A percentile compares a stretch with the other conserved stretches of the same genome.
Evolutionary conservation across 2,113 vertebrate species (phyloP).

Genomic region (Thermophis baileyi): DNA sequence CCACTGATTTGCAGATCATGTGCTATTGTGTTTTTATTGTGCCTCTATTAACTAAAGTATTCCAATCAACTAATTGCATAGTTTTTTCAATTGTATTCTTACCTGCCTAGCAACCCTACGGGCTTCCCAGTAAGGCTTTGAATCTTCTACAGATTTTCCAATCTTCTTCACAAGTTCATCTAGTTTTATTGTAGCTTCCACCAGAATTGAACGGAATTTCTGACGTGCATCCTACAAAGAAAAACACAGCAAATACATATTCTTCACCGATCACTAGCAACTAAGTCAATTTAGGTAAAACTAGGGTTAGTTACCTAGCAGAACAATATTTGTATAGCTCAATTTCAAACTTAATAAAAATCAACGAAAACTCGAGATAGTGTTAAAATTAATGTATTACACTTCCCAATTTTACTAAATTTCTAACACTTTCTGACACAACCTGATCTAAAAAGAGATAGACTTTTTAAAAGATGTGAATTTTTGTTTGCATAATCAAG

Average conservation of each 20-base stretch:
- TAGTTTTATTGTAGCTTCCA: conserved; percentile 89
- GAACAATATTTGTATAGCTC: not conserved
- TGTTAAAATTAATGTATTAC: too few species aligned
- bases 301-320: not conserved
- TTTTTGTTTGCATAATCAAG: not conserved
- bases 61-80: not conserved
- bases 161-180: conserved; percentile 95
- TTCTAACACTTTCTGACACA: not conserved
- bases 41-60: not conserved
- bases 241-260: not conserved
- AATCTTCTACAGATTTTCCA: conserved; percentile 93
- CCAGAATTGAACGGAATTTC: conserved; percentile 90
- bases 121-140: conserved; percentile 98
- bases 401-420: not conserved
- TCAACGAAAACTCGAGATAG: not conserved
- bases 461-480: not conserved
- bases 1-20: not conserved
- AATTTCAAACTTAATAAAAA: not conserved
- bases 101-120: conserved; percentile 90
- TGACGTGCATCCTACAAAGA: conserved; percentile 84
- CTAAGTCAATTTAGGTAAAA: not conserved
- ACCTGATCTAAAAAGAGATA: not conserved
- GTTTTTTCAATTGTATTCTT: conserved; percentile 37
- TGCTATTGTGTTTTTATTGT: not conserved
- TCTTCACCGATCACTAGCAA: not conserved